Percentiles rank a stretch among this genome's conserved stretches.
Conservation (phyloP, 2,888 invertebrate species). For the Saturnia pavonia region DNA sequence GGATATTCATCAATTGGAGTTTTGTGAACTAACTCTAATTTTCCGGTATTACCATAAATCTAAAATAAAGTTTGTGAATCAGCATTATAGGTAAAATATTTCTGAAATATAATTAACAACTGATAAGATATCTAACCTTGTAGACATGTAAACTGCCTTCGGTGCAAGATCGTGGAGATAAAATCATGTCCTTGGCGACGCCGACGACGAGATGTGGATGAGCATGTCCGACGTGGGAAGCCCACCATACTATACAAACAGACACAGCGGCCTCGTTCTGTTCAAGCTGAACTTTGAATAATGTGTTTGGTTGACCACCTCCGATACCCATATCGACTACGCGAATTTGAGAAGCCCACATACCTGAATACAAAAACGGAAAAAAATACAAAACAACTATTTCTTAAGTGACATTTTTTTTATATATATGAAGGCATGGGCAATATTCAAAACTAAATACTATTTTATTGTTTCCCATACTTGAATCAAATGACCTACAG, state of each 20-base stretch:
- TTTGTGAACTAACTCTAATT: constrained; percentile 95
- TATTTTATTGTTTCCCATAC: constrained; percentile 60
- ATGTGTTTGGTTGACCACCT: constrained; percentile 85
- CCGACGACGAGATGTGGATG: constrained; percentile 89
- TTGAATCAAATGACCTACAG: constrained; percentile 76
- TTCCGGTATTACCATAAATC: constrained; percentile 89
- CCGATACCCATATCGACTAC: constrained; percentile 90
- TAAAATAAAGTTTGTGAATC: constrained; percentile 40
- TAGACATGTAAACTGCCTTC: constrained; percentile 95
- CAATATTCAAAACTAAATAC: not conserved
- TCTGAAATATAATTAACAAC: not conserved
- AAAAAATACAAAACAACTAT: not conserved
- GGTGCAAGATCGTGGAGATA: constrained; percentile 92
- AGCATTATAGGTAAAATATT: not conserved
- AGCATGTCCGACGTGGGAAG: constrained; percentile 71
- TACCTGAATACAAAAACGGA: constrained; percentile 81
- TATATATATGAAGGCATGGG: not conserved
- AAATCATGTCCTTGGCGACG: constrained; percentile 93
- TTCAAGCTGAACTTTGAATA: constrained; percentile 90
- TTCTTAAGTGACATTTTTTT: constrained; percentile 3
- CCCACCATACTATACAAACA: constrained; percentile 91
- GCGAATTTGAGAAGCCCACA: constrained; percentile 97
- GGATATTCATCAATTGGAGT: constrained; percentile 97
- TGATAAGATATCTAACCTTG: constrained; percentile 66
- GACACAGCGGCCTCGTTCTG: constrained; percentile 99